Percentiles rank a stretch among this genome's conserved stretches.
phyloP scores from a whole-genome alignment of 2,888 invertebrate species.

The Thymelicus acteon region DNA sequence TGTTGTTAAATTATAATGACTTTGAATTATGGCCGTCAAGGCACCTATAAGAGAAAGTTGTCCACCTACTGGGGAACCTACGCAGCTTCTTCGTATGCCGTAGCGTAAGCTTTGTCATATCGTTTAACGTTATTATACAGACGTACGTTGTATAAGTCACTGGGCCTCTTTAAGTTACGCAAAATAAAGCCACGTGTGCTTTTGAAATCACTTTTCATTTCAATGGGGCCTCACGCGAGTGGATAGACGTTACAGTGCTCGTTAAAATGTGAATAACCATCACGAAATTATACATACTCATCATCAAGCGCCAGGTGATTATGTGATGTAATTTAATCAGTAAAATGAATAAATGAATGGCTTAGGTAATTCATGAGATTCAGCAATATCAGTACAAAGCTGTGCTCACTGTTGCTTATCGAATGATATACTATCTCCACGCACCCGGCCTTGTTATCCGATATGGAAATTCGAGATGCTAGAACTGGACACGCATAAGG shows the following conservation, averaged over 20 bases:
- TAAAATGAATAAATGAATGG: constrained; percentile 36
- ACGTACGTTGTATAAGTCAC: constrained; percentile 37
- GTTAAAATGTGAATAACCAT: constrained; percentile 8
- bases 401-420: constrained; percentile 76
- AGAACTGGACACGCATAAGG: constrained; percentile 68
- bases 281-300: constrained; percentile 10
- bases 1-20: constrained; percentile 28
- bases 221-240: constrained; percentile 14
- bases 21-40: constrained; percentile 42
- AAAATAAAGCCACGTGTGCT: constrained; percentile 29
- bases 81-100: constrained; percentile 52
- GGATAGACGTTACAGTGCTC: constrained; percentile 16
- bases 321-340: constrained; percentile 32
- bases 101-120: constrained; percentile 48
- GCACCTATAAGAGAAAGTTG: constrained; percentile 74
- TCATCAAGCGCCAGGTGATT: constrained; percentile 17
- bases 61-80: constrained; percentile 63
- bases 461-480: constrained; percentile 73
- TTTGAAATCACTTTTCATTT: constrained; percentile 15
- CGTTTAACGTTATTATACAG: constrained; percentile 42
- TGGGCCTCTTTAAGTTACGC: constrained; percentile 26
- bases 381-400: constrained; percentile 53
- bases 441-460: constrained; percentile 71
- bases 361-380: constrained; percentile 24
- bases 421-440: constrained; percentile 77